A percentile compares a stretch with the other conserved stretches of the same genome.
phyloP scores from a whole-genome alignment of 1,140 invertebrate species.

The Bombus pyrosoma region DNA sequence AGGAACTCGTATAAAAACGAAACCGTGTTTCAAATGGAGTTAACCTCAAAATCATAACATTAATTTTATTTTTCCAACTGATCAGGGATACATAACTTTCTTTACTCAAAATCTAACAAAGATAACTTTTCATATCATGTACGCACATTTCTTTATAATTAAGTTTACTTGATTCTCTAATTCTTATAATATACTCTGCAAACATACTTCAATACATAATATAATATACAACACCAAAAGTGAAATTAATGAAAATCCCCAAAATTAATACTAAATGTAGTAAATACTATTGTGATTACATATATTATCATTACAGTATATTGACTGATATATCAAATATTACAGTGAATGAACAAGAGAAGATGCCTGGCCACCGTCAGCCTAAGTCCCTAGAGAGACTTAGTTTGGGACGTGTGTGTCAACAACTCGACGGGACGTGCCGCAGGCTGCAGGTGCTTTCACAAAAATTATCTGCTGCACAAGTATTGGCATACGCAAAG shows the following conservation, averaged over 20 bases:
- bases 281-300: background rate
- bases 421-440: slow-evolving; percentile 79
- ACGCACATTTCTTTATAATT: background rate
- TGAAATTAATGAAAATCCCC: background rate
- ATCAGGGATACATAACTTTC: background rate
- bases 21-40: background rate
- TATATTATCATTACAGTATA: background rate
- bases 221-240: background rate
- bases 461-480: slow-evolving; percentile 79
- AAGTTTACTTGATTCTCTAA: background rate
- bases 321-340: slow-evolving; percentile 22
- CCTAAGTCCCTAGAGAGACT: slow-evolving; percentile 78
- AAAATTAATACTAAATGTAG: no score
- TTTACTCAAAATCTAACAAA: background rate
- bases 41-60: slow-evolving; percentile 33
- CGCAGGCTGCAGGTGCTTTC: slow-evolving; percentile 79
- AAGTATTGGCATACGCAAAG: slow-evolving; percentile 76
- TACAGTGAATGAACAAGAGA: slow-evolving; percentile 70
- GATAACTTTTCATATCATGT: background rate
- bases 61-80: background rate
- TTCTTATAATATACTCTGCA: background rate
- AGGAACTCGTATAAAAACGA: background rate
- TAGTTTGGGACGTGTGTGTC: slow-evolving; percentile 79
- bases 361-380: slow-evolving; percentile 82
- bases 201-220: background rate